Base-by-base conservation (phyloP, 1,140 invertebrate genomes). In the Melitaea cinxia region DNA sequence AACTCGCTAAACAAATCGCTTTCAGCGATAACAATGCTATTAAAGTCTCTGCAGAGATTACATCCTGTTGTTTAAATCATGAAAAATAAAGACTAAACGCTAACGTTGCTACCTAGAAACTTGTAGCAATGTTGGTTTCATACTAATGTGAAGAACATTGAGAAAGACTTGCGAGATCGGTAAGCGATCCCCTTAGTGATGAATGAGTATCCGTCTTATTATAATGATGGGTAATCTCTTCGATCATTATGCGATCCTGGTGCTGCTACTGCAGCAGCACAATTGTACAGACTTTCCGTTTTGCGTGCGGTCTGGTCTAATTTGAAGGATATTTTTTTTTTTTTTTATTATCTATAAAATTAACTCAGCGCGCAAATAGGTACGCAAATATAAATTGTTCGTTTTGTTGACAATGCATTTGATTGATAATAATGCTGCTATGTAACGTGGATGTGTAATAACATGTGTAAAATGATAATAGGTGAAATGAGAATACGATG, bases 141-240 rank as follows among this genome's bases (percentile, higher is more conserved):
- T 47, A 47, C 52, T 54, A 35, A 54, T 35, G 52, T 21, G 52
- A 33, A 35, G 26, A 33, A 17, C 52, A 35, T 33, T 33, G 15
- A 33, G 12, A 19, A 19, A 33, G 52, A 33, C 52, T 42, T 21
- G 42, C 6, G 5, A 45, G 39, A 45, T 45, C 12, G 42, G 10
- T 24, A 47, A 19, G 19, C 42, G 42, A 17, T 47, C 10, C 21
- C 24, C 49, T 52, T 23, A 6, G 42, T 47, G 42, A 47, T 47
- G 42, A 47, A 47, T 47, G 42, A 23, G 58, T 64, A 65, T 63
- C 61, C 54, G 53, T 68, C 42, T 47, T 47, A 65, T 65, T 70
- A 78, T 75, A 73, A 77, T 77, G 72, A 73, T 53, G 57, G 63
- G 37, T 68, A 72, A 78, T 72, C 66, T 61, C 72, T 63, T 65